Base-by-base conservation (phyloP, 2,797 vertebrate genomes). In the Erethizon dorsatum region DNA sequence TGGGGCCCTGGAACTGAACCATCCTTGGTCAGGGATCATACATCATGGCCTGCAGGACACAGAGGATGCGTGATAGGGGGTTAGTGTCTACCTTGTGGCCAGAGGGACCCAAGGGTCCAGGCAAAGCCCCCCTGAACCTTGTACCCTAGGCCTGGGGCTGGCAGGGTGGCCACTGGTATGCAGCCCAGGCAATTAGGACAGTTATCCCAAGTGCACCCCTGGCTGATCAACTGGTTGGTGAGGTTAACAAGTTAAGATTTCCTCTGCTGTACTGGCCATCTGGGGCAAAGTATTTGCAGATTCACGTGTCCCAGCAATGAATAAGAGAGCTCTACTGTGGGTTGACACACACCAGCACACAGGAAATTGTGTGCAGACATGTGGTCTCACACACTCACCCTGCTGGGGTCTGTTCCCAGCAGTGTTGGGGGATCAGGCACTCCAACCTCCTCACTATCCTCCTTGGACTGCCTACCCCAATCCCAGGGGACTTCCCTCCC, bases 311-410 rank as follows among this genome's bases (percentile, higher is more conserved):
- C 71, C 22, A n/a, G 33, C 54, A 71, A 9, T 4, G 9, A 24
- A 17, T 0, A 31, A 2, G 47, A 47, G 11, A 12, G 11, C 28
- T 9, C 22, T 54, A 18, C 12, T 4, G 0, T n/a, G 65, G 24
- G 9, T 10, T 59, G 56, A 15, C 26, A 57, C 28, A 17, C 0
- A 8, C 13, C 12, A 61, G n/a, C 4, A n/a, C 15, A 67, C 8
- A 71, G 18, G 37, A 71, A 41, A 17, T 1, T 0, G 3, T 20
- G 45, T 18, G 17, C 10, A 73, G 14, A 11, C 26, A 6, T 0
- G 1, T 37, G 69, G 26, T 57, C 10, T 11, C 7, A 14, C 0
- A 18, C 20, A 6, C 18, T 78, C 41, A 6, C 41, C 41, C 24
- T 33, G 45, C 17, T n/a, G 14, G 22, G 15, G 1, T 12, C 59